A percentile compares a stretch with the other conserved stretches of the same genome.
These are phyloP conservation scores for Ypsolopha scabrella DNA, from an alignment of 2,888 invertebrate species.

Conservation along the genomic window DNA sequence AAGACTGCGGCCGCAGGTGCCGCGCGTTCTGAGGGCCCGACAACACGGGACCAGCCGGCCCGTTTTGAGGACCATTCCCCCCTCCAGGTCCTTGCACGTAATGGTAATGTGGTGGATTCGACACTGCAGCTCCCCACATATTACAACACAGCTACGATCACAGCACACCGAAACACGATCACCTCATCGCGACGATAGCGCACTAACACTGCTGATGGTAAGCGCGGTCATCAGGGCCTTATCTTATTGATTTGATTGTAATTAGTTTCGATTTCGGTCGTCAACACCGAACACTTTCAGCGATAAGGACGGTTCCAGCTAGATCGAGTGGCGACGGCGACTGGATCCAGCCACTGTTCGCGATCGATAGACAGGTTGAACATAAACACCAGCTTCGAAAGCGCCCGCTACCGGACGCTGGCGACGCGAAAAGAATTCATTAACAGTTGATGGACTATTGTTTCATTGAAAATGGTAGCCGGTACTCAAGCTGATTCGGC, in stretches of 20 bases:
- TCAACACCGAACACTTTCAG: constrained; percentile 26
- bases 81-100: constrained; percentile 54
- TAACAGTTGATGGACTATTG: constrained; percentile 56
- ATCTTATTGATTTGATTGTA: constrained; percentile 39
- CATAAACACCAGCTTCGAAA: constrained; percentile 49
- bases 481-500: constrained; percentile 25
- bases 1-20: constrained; percentile 58
- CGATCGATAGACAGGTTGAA: constrained; percentile 56
- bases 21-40: constrained; percentile 31
- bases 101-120: constrained; percentile 57
- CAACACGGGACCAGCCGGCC: constrained; percentile 45
- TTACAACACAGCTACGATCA: constrained; percentile 28
- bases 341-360: constrained; percentile 52
- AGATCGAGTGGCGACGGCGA: constrained; percentile 31
- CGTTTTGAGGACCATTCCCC: constrained; percentile 35
- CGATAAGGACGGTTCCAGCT: constrained; percentile 39
- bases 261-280: constrained; percentile 41
- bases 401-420: constrained; percentile 61
- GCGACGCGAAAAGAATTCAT: constrained; percentile 63
- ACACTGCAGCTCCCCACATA: constrained; percentile 64
- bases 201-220: constrained; percentile 45
- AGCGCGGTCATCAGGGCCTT: constrained; percentile 34
- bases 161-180: constrained; percentile 24
- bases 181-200: constrained; percentile 46
- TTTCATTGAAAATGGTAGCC: constrained; percentile 43